A percentile compares a stretch with the other conserved stretches of the same genome.
Evolutionary conservation across 2,113 vertebrate genomes (phyloP).

Genomic region (Aegotheles bennettii): DNA sequence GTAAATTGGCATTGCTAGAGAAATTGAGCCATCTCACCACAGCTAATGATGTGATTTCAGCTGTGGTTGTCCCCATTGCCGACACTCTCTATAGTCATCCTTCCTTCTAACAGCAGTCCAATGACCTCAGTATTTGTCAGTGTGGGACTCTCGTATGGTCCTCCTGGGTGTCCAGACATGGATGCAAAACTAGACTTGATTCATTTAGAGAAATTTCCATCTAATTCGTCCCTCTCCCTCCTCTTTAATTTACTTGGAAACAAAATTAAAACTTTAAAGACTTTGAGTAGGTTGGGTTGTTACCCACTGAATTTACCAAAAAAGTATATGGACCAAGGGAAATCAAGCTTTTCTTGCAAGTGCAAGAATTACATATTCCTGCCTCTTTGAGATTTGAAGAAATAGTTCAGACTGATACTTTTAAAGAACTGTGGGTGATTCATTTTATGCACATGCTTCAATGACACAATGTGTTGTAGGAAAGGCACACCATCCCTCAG

Average conservation of each 20-base stretch:
- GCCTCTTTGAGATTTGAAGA: not conserved
- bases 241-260: not conserved
- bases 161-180: not conserved
- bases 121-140: not conserved
- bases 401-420: not conserved
- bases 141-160: rapidly evolving
- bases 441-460: not conserved
- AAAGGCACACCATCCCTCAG: not conserved
- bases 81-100: not conserved
- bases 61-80: not conserved
- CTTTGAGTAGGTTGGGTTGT: not conserved
- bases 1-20: not conserved
- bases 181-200: not conserved
- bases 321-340: not conserved
- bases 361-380: not conserved
- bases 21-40: not conserved
- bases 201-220: not conserved
- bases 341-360: not conserved
- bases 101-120: not conserved
- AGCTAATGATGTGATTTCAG: not conserved
- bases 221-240: rapidly evolving
- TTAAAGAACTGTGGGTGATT: not conserved
- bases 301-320: not conserved
- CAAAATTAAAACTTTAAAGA: not conserved
- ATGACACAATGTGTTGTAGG: not conserved